Evolutionary conservation across 92 coral and sea anemone species (phyloP).

Genomic region (Epizoanthus stellaris): DNA sequence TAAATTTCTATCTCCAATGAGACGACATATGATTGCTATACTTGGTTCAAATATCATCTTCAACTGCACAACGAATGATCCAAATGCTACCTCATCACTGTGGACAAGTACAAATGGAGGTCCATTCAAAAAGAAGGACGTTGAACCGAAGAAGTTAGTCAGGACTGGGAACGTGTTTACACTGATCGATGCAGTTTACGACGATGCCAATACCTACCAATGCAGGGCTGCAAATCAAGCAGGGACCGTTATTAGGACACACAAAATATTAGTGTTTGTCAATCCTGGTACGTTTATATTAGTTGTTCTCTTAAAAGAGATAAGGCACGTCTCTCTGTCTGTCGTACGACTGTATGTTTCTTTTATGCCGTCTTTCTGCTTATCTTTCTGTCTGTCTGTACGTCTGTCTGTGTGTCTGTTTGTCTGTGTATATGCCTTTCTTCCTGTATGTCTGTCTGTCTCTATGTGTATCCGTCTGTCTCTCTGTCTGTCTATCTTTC

Average conservation of each 20-base stretch:
- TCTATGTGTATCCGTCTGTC: no score
- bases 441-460: no score
- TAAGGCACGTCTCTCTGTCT: no score
- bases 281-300: no score
- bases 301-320: no score
- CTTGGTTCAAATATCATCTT: neutral
- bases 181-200: neutral
- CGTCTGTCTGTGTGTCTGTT: no score
- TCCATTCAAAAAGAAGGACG: neutral
- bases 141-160: slow-evolving; percentile 5
- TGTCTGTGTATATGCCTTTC: no score
- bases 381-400: no score
- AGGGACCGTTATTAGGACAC: neutral
- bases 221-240: neutral
- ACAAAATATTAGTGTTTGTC: neutral
- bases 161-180: slow-evolving; percentile 18
- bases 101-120: neutral
- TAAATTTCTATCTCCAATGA: neutral
- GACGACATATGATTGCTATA: no score
- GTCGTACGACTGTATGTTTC: no score
- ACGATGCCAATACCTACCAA: neutral
- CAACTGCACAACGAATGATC: slow-evolving; percentile 23
- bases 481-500: no score
- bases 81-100: neutral
- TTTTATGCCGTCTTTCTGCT: no score